Conservation (phyloP, 2,113 vertebrate species). For the Psilopsiagon aymara region DNA sequence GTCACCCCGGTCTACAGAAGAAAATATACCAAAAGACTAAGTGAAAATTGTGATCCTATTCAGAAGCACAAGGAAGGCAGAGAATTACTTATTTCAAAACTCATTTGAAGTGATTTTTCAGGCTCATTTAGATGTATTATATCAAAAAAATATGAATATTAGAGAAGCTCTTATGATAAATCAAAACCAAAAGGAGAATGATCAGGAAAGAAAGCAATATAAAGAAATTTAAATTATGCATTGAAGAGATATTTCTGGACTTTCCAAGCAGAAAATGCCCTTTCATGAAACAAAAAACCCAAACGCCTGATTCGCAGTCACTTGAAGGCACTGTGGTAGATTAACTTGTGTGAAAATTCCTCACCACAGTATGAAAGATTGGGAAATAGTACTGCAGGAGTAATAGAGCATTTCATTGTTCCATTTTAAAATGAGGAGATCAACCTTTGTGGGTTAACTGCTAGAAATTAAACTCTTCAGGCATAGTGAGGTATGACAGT, state of each 20-base stretch:
- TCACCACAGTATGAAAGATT: not conserved
- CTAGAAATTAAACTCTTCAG: not conserved
- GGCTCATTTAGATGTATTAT: not conserved
- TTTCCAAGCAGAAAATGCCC: not conserved
- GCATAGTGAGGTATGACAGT: not conserved
- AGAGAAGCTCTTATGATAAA: fast-evolving
- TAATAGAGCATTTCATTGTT: not conserved
- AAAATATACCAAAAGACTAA: not conserved
- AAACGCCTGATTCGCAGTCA: not conserved
- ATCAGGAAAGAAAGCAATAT: not conserved
- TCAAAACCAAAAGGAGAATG: not conserved
- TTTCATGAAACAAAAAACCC: not conserved
- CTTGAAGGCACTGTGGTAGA: not conserved
- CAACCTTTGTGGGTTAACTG: not conserved
- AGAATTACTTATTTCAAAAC: not conserved
- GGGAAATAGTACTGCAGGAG: not conserved
- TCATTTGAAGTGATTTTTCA: not conserved
- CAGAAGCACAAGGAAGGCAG: not conserved
- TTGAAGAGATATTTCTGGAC: not conserved
- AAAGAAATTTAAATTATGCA: not conserved
- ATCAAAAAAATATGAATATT: not conserved
- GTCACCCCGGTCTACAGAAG: not conserved
- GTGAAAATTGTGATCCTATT: not conserved
- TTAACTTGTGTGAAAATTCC: not conserved
- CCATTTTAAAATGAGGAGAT: not conserved